Evolutionary conservation across 2,113 vertebrate species (phyloP).

Genomic region (Pavo muticus): DNA sequence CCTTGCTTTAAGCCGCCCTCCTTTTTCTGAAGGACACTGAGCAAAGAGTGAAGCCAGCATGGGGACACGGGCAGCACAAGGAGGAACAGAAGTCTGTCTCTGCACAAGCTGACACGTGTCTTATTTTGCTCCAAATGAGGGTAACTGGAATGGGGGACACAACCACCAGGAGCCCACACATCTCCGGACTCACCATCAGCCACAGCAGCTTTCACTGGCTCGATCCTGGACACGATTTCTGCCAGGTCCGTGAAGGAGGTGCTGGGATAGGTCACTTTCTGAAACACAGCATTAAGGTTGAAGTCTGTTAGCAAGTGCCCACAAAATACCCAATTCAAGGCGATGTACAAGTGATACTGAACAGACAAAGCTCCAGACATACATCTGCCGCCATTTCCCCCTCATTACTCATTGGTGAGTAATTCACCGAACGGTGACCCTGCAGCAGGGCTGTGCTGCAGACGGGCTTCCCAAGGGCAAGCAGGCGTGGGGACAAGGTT

Average conservation of each 20-base stretch:
- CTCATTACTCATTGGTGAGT: not conserved
- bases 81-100: rapidly evolving
- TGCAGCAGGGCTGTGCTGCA: not conserved
- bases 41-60: rapidly evolving
- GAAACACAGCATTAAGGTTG: not conserved
- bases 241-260: constrained; percentile 95
- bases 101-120: rapidly evolving
- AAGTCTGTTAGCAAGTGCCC: rapidly evolving
- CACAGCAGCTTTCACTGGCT: constrained; percentile 81
- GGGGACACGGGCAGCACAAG: rapidly evolving
- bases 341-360: not conserved
- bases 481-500: not conserved
- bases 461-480: not conserved
- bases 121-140: not conserved
- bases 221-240: constrained; percentile 93
- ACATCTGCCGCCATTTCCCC: not conserved
- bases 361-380: not conserved
- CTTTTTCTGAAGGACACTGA: rapidly evolving
- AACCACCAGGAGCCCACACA: not conserved
- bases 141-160: rapidly evolving
- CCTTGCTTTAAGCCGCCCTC: not conserved
- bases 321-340: not conserved
- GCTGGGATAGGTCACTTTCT: constrained; percentile 91
- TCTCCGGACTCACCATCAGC: constrained; percentile 82
- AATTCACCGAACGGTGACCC: not conserved